phyloP scores from a whole-genome alignment of 2,888 invertebrate species.

The Troilus luridus region DNA sequence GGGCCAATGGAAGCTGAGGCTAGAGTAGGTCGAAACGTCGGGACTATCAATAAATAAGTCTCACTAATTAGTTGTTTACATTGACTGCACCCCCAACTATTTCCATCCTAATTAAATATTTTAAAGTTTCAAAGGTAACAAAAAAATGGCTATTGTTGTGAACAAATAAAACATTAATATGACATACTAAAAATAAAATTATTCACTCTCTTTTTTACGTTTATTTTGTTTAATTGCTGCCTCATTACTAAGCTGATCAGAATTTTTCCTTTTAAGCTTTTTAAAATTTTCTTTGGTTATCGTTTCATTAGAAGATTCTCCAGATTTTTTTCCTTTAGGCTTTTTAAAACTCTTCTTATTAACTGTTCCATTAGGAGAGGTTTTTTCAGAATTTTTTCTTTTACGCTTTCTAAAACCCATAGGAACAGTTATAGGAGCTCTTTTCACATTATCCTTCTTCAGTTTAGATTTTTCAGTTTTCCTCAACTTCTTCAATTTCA shows the following conservation, averaged over 20 bases:
- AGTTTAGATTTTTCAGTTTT: conserved; percentile 29
- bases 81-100: no score
- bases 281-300: background rate
- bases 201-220: background rate
- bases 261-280: conserved; percentile 30
- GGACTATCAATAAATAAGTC: no score
- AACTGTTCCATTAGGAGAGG: background rate
- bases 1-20: no score
- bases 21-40: no score
- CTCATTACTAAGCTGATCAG: background rate
- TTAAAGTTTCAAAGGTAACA: background rate
- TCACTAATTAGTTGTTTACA: no score
- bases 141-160: background rate
- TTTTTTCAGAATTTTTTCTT: background rate
- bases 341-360: background rate
- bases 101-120: no score
- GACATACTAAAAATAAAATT: background rate
- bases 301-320: background rate
- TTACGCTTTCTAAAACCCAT: conserved; percentile 65
- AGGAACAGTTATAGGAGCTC: conserved; percentile 79
- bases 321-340: background rate
- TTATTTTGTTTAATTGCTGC: background rate
- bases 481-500: conserved; percentile 79
- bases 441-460: conserved; percentile 73
- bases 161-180: background rate